A percentile compares a stretch with the other conserved stretches of the same genome.
These are phyloP conservation scores for Anthonomus grandis DNA, from an alignment of 1,140 invertebrate genomes.

Conservation along the genomic window DNA sequence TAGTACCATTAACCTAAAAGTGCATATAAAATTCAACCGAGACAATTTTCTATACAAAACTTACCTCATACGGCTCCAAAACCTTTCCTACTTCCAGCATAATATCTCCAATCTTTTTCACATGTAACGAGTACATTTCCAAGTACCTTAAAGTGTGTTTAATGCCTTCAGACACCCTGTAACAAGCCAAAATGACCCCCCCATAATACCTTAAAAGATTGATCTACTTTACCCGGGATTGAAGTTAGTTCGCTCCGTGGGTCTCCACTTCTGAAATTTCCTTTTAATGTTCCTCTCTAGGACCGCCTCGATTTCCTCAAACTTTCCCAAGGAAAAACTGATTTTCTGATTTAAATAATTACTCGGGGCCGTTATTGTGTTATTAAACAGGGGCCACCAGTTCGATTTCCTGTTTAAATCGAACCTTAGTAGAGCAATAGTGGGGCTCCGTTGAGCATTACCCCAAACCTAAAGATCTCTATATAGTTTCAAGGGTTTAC, in stretches of 20 bases:
- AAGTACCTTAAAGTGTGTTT: too few relatives aligned
- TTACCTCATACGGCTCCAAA: too few relatives aligned
- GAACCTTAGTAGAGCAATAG: conserved; percentile 29
- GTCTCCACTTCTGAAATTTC: conserved; percentile 33
- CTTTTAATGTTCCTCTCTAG: conserved; percentile 35
- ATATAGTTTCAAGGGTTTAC: not conserved
- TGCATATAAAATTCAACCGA: too few relatives aligned
- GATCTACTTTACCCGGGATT: conserved; percentile 28
- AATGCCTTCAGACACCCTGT: too few relatives aligned
- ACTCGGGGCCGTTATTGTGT: conserved; percentile 27
- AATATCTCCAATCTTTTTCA: too few relatives aligned
- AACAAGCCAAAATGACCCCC: too few relatives aligned
- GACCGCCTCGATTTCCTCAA: conserved; percentile 29
- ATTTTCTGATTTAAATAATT: conserved; percentile 38
- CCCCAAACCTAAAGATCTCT: conserved; percentile 36
- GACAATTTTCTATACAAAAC: too few relatives aligned
- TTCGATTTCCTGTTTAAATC: conserved; percentile 35
- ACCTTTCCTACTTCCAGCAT: too few relatives aligned
- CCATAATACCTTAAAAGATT: too few relatives aligned
- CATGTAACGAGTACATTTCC: too few relatives aligned
- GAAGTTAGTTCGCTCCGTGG: conserved; percentile 35
- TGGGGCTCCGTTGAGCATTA: conserved; percentile 36
- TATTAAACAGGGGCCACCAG: conserved; percentile 38
- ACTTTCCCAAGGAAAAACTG: conserved; percentile 21
- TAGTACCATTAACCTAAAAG: too few relatives aligned